Evolutionary conservation across 2,113 vertebrate genomes (phyloP), one percentile per base, ranked within the genome.

Genomic region (Nematolebias whitei): DNA sequence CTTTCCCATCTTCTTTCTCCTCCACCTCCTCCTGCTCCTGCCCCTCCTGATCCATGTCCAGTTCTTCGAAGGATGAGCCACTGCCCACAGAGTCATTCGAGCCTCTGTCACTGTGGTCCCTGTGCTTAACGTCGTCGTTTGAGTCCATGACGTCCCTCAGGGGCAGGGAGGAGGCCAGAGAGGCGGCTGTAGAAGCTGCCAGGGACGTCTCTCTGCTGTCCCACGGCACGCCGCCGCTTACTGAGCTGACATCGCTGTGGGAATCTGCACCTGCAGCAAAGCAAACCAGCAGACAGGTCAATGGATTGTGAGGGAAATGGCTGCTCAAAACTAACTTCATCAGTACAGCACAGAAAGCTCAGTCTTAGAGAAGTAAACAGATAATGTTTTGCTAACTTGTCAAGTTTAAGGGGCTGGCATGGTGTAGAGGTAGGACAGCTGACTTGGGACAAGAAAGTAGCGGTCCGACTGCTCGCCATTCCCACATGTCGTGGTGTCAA

Each of bases 51-150:
- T 98, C 96, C 90, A 97, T 90, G 86, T 96, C 96, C 49, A 99
- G 93, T 83, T 99, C 97, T 82, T 99, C 96, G 1, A 99, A 99
- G 68, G 97, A 99, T 0, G 97, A 99, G 70, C 95, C 93, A 0
- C 97, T 99, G 85, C 93, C 93, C 35, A 95, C 85, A 0, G 97
- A 99, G 74, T 94, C 95, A 5, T 94, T 94, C 49, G 94, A 96
- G 83, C 94, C 95, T 85, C 94, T 94, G 71, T 85, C 77, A 16
- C 80, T 75, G 63, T 76, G 82, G 70, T 90, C 93, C 63, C 71
- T 82, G 29, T 69, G 80, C 60, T 86, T 81, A 39, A 67, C 65
- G 47, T 86, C 88, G 55, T 81, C 83, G 80, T 91, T 4, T 2
- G 62, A 81, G 0, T 96, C 93, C 43, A 93, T 92, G 82, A 92